Conservation (phyloP, 2,113 vertebrate species). For the Mastomys coucha region DNA sequence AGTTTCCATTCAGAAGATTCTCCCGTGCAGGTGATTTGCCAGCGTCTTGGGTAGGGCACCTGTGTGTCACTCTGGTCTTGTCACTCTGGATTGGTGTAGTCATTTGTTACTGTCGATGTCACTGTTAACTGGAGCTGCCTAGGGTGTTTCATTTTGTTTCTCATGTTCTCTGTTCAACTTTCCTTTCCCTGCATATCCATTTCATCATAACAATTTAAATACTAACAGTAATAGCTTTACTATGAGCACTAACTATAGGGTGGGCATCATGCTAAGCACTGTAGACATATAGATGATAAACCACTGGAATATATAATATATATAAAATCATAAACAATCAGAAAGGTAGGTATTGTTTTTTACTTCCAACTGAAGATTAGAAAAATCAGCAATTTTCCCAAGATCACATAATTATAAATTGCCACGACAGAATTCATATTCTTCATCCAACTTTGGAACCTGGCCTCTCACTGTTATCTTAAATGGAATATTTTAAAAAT, state of each 20-base stretch:
- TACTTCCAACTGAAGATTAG: not conserved
- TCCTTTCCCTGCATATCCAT: not conserved
- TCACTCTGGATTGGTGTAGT: not conserved
- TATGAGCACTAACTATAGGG: not conserved
- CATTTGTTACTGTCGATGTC: not conserved
- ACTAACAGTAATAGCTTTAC: not conserved
- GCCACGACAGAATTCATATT: not conserved
- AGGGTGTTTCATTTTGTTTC: not conserved
- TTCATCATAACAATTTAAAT: not conserved
- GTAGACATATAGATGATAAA: not conserved
- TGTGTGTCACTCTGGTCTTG: slow-evolving; percentile 27
- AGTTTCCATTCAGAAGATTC: not conserved
- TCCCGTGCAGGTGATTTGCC: not conserved
- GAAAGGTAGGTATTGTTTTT: not conserved
- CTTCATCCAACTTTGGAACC: not conserved
- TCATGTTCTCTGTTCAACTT: not conserved
- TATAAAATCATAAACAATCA: too few species aligned
- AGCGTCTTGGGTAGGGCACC: not conserved
- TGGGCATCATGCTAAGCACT: not conserved
- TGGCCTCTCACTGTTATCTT: not conserved
- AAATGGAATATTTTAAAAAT: not conserved
- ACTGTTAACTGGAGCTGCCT: not conserved
- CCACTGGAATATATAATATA: too few species aligned
- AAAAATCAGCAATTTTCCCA: not conserved
- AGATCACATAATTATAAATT: not conserved